Base-by-base conservation (phyloP, 2,797 vertebrate genomes). In the Acridotheres tristis region DNA sequence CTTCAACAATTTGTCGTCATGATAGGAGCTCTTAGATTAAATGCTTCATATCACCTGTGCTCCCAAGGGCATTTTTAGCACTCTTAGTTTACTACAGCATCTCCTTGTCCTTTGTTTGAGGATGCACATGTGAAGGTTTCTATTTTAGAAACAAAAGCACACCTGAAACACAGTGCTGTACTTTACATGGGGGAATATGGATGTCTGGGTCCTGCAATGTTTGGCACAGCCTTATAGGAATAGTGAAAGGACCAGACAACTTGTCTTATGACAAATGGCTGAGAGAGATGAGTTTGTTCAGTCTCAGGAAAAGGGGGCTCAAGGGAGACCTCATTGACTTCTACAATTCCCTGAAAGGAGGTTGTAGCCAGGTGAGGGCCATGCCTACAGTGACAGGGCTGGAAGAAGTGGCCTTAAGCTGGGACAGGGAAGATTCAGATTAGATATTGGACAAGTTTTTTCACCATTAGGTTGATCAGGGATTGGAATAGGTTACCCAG, bases 351-450 rank as follows among this genome's bases (percentile, higher is more conserved):
- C n/a, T 71, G 4, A 34, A 76, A 40, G 20, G 25, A 63, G 5
- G 8, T 6, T 45, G 15, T 11, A 34, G n/a, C 13, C 11, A 10
- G 7, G 2, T 29, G 36, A 7, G 13, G 6, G 2, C 8, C 0
- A 0, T 34, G 25, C 17, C 38, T 77, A 10, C 21, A 45, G 51
- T 51, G 29, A 34, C n/a, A 51, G 17, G 15, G 40, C 38, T 55
- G 59, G 45, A 62, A 22, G 27, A 58, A 83, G 27, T 9, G 20
- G 17, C 8, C 17, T 69, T 40, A 30, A 22, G 1, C 0, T 71
- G 43, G 19, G 29, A 11, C 11, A 51, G 8, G 8, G 8, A 27
- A 27, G 29, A 58, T 26, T 45, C n/a, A 63, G 14, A 13, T 27
- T 32, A 47, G 38, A 30, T 27, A 23, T 11, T 11, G 13, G 10